These are phyloP conservation scores for Poeciliopsis gracilis DNA, from an alignment of 2,797 vertebrate species.

Conservation along the genomic window DNA sequence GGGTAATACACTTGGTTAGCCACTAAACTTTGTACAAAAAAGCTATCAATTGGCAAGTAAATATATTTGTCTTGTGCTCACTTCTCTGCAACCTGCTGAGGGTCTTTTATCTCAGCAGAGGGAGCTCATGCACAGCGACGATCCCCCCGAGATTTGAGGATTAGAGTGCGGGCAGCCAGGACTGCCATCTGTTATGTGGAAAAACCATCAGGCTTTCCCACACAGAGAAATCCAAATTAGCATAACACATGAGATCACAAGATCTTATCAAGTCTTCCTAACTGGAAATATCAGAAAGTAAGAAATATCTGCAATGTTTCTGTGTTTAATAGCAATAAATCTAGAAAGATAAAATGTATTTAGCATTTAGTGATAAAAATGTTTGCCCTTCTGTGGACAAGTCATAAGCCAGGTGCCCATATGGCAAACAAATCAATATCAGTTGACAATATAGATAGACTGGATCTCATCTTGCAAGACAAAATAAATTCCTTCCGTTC, in stretches of 20 bases:
- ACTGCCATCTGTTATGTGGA: slow-evolving; percentile 62
- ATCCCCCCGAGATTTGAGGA: slow-evolving; percentile 57
- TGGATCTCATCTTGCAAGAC: not conserved
- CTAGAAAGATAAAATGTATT: not conserved
- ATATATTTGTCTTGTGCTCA: not conserved
- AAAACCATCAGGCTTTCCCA: slow-evolving; percentile 50
- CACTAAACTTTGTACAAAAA: not conserved
- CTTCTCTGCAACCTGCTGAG: slow-evolving; percentile 27
- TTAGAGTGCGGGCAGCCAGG: slow-evolving; percentile 50
- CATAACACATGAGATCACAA: slow-evolving; percentile 23
- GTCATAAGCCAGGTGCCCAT: not conserved
- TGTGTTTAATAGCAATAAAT: not conserved
- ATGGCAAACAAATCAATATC: slow-evolving; percentile 1
- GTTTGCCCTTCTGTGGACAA: not conserved
- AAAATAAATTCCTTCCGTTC: not conserved
- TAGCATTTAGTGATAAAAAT: not conserved
- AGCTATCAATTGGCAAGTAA: not conserved
- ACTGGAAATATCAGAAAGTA: slow-evolving; percentile 15
- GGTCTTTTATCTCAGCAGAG: slow-evolving; percentile 30
- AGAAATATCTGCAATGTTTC: slow-evolving; percentile 23
- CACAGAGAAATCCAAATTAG: slow-evolving; percentile 42
- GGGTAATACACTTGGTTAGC: not conserved
- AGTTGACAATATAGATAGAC: not conserved
- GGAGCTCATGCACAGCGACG: slow-evolving; percentile 32
- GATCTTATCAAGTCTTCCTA: slow-evolving; percentile 8